Conservation (phyloP, 2,888 invertebrate genomes). For the Sinotaia quadrata region DNA sequence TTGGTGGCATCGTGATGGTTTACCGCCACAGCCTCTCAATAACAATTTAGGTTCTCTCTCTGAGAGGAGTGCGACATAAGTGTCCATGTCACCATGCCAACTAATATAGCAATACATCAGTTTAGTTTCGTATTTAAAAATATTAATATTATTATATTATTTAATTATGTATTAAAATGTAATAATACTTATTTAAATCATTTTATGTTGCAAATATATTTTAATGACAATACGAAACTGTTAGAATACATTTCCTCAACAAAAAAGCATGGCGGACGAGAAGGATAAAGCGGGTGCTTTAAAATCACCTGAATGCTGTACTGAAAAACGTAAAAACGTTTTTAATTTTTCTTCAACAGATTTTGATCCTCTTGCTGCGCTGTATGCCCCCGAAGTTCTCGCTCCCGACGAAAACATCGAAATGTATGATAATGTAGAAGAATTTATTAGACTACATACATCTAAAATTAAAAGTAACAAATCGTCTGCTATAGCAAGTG, state of each 20-base stretch:
- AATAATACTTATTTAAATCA: neutral
- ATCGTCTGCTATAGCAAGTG: neutral
- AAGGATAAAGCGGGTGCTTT: neutral
- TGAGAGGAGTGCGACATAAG: neutral
- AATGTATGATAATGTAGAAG: slow-evolving; percentile 53
- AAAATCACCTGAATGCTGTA: neutral
- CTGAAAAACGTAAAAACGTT: neutral
- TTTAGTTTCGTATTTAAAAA: slow-evolving; percentile 10
- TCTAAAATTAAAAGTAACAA: neutral
- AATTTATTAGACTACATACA: slow-evolving; percentile 41
- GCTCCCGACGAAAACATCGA: slow-evolving; percentile 44
- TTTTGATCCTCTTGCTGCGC: slow-evolving; percentile 52
- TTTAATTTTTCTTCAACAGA: slow-evolving; percentile 46
- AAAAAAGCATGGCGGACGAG: neutral
- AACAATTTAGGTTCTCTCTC: neutral
- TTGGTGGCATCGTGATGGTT: slow-evolving; percentile 58
- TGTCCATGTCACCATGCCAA: slow-evolving; percentile 27
- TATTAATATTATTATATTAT: neutral
- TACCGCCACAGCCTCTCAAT: neutral
- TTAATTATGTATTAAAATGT: neutral
- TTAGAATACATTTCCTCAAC: neutral
- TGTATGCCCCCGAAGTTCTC: slow-evolving; percentile 42
- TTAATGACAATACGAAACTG: neutral
- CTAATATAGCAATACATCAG: neutral
- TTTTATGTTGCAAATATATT: neutral